Percentiles rank a stretch among this genome's conserved stretches.
phyloP scores from a whole-genome alignment of 2,113 vertebrate genomes.

The Redunca redunca region DNA sequence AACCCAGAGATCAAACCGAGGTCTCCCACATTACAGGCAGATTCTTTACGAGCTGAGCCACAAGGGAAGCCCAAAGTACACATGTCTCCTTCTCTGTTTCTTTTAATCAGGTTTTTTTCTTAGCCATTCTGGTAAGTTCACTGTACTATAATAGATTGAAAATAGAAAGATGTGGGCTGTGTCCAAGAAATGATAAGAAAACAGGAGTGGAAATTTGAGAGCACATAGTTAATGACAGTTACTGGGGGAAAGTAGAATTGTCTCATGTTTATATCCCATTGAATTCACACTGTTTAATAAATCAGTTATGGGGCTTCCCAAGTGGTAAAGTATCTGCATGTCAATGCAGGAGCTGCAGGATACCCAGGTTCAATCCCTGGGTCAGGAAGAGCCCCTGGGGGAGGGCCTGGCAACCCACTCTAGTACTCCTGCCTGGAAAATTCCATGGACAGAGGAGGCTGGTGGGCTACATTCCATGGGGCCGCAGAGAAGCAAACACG shows the following conservation, averaged over 20 bases:
- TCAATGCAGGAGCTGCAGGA: not conserved
- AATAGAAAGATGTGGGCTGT: not conserved
- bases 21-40: not conserved
- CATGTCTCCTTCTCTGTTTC: not conserved
- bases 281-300: not conserved
- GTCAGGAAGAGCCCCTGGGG: not conserved
- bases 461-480: not conserved
- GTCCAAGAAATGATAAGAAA: not conserved
- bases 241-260: not conserved
- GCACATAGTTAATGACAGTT: not conserved
- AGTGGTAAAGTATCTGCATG: not conserved
- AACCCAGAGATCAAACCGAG: not conserved
- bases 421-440: not conserved
- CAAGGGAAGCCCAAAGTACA: not conserved
- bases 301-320: not conserved
- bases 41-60: not conserved
- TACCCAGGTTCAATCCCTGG: not conserved
- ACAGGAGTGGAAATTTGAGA: not conserved
- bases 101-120: not conserved
- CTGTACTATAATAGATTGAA: not conserved
- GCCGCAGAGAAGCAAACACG: not conserved
- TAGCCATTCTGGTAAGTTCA: not conserved
- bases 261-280: not conserved
- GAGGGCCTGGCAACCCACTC: not conserved
- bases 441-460: not conserved